These are phyloP conservation scores for Aspidapion aeneum DNA, from an alignment of 2,888 invertebrate species.

Conservation along the genomic window DNA sequence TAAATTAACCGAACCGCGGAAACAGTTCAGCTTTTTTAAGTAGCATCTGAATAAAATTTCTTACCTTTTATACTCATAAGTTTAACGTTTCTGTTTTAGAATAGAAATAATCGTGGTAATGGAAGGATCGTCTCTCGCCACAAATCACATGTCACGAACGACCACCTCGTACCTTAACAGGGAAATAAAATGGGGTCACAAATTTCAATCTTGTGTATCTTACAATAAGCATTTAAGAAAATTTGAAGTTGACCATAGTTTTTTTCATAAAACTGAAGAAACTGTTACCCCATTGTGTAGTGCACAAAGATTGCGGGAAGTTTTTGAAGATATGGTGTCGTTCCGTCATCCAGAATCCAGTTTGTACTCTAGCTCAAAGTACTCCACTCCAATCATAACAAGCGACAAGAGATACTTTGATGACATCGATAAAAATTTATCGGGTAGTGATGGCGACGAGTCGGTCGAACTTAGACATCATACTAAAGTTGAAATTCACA, in stretches of 20 bases:
- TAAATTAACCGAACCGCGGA: too few species aligned
- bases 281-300: constrained; percentile 80
- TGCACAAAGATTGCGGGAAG: constrained; percentile 75
- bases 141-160: constrained; percentile 68
- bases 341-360: constrained; percentile 6
- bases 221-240: constrained; percentile 56
- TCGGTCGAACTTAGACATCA: not conserved
- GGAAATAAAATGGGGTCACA: constrained; percentile 82
- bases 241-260: constrained; percentile 60
- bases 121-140: constrained; percentile 77
- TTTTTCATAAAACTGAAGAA: constrained; percentile 62
- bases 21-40: too few species aligned
- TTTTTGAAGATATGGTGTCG: constrained; percentile 44
- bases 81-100: too few species aligned
- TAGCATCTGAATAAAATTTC: too few species aligned
- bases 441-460: constrained; percentile 1
- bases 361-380: constrained; percentile 13
- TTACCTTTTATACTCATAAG: too few species aligned
- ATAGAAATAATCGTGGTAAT: constrained; percentile 81
- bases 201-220: constrained; percentile 56
- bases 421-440: constrained; percentile 4
- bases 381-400: constrained; percentile 20
- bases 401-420: constrained; percentile 13
- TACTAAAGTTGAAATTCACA: constrained; percentile 12
- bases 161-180: constrained; percentile 74